Conservation (phyloP, 2,113 vertebrate genomes). For the Hydropotes inermis region DNA sequence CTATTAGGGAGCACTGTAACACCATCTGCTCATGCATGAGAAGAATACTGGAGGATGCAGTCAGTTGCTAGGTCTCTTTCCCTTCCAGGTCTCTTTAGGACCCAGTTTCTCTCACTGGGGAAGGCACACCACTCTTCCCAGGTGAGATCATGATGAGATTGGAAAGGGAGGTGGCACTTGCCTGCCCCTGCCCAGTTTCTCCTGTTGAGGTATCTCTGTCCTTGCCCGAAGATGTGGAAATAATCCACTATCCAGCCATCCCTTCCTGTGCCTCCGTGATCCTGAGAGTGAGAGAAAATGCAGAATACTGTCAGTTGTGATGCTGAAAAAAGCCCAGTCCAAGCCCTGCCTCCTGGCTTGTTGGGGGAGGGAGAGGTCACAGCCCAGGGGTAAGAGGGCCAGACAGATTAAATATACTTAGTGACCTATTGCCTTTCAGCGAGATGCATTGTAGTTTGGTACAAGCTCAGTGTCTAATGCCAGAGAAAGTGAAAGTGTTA, state of each 20-base stretch:
- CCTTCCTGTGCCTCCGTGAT: slow-evolving; percentile 72
- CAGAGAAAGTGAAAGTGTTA: background rate
- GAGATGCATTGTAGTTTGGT: background rate
- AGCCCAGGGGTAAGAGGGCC: background rate
- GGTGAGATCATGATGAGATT: background rate
- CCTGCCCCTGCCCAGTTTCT: slow-evolving; percentile 79
- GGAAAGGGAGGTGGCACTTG: slow-evolving; percentile 23
- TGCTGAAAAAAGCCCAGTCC: too few species aligned
- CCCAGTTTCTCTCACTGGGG: background rate
- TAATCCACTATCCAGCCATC: slow-evolving; percentile 80
- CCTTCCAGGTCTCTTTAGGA: background rate
- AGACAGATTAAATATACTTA: background rate
- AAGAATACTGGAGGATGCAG: background rate
- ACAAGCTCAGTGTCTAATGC: background rate
- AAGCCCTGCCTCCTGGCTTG: background rate
- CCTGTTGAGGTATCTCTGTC: slow-evolving; percentile 75
- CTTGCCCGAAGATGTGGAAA: slow-evolving; percentile 77
- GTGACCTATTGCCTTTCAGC: background rate
- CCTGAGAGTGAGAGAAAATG: slow-evolving; percentile 56
- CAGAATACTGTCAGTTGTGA: background rate
- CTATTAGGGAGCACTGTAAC: background rate
- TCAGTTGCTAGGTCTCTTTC: background rate
- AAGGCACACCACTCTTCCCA: background rate
- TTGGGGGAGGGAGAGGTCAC: background rate
- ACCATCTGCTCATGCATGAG: background rate